A percentile compares a stretch with the other conserved stretches of the same genome.
phyloP scores from a whole-genome alignment of 2,113 vertebrate genomes.

The Campylorhamphus procurvoides region DNA sequence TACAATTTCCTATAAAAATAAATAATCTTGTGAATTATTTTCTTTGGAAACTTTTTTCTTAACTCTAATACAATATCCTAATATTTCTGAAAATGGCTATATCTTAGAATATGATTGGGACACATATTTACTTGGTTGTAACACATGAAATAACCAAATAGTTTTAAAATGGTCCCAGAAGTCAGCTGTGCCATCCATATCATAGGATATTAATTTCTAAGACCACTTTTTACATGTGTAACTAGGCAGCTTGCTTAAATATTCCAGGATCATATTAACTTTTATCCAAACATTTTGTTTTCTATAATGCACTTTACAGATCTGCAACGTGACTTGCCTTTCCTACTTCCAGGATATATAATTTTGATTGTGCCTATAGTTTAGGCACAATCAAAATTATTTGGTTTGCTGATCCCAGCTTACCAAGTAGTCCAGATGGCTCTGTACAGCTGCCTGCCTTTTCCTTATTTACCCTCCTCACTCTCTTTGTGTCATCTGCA shows the following conservation, averaged over 20 bases:
- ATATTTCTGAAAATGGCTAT: neutral
- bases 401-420: neutral
- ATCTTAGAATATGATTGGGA: neutral
- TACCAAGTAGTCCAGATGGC: slow-evolving; percentile 21
- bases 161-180: neutral
- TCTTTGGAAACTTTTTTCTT: neutral
- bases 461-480: neutral
- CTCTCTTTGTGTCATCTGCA: neutral
- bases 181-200: neutral
- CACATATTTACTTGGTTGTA: neutral
- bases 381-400: too few relatives aligned
- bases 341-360: neutral
- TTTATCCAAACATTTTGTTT: neutral
- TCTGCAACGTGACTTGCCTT: neutral
- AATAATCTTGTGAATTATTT: neutral
- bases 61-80: neutral
- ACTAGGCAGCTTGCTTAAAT: neutral
- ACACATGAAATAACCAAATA: neutral
- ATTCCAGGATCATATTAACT: neutral
- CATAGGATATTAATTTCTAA: neutral
- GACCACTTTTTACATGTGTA: neutral
- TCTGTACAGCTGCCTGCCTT: slow-evolving; percentile 22
- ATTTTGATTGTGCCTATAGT: neutral
- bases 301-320: neutral
- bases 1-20: neutral